Evolutionary conservation across 2,797 vertebrate genomes (phyloP), one percentile per base, ranked within the genome.

Genomic region (Vireo griseus): DNA sequence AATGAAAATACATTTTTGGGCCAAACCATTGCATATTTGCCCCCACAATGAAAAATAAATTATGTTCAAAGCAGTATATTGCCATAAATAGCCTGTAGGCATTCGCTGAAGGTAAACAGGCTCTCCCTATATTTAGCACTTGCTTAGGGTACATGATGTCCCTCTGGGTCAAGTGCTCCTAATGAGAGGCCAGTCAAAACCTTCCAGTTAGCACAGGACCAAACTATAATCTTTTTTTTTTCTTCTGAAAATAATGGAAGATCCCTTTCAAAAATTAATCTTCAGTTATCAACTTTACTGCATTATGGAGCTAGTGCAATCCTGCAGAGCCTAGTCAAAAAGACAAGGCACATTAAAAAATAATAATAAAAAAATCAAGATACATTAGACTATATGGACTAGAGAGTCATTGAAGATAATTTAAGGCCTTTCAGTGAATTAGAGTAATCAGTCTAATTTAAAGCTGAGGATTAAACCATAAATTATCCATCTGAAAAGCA

Each of bases 241-340:
- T 92, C 88, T 96, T 96, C 90, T 94, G 89, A 97, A 98, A 97
- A 95, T 96, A 97, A 97, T 98, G 97, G 97, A 98, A 98, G 97
- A 98, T 98, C 96, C 95, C 96, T 98, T 97, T 98, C 95, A 96
- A 98, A 97, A 98, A 95, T 95, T 97, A 96, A 59, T 97, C 97
- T 97, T 98, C 97, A 97, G 96, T 97, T 97, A 97, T 97, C 96
- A 96, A 79, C 97, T 98, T 98, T 98, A 98, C 98, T 98, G 98
- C 98, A 98, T 98, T 98, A 98, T 98, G 98, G 98, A 99, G 98
- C 98, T 99, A 99, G 99, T 99, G 99, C 99, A 99, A 99, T 98
- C 98, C 98, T 98, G 98, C 98, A 98, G 97, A 98, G 98, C 99
- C 99, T 98, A 98, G 98, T 99, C 98, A 98, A 98, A 97, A 98